phyloP scores from a whole-genome alignment of 2,797 vertebrate genomes.

The Argentina silus region DNA sequence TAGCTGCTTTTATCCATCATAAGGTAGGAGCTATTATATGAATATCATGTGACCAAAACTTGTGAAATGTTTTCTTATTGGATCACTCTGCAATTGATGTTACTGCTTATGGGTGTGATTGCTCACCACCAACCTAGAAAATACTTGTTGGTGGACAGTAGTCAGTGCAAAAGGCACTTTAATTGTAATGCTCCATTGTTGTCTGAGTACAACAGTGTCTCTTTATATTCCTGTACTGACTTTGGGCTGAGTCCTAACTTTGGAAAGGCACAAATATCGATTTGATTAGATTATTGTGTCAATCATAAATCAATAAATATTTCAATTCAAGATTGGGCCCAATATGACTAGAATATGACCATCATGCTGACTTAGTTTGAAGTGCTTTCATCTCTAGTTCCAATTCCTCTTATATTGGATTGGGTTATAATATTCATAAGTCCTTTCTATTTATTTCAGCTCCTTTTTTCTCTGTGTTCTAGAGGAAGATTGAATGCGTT shows the following conservation, averaged over 20 bases:
- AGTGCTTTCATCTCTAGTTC: slow-evolving; percentile 49
- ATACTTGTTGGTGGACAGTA: too few species aligned
- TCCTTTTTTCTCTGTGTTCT: slow-evolving; percentile 41
- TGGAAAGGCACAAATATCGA: too few species aligned
- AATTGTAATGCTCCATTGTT: too few species aligned
- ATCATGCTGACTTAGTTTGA: slow-evolving; percentile 63
- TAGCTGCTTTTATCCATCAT: neutral
- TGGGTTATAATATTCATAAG: slow-evolving; percentile 31
- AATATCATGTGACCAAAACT: slow-evolving; percentile 75
- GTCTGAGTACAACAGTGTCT: neutral
- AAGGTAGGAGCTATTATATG: slow-evolving; percentile 28
- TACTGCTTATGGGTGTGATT: neutral
- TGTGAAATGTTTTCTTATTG: neutral
- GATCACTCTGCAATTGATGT: neutral
- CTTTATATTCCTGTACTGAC: neutral
- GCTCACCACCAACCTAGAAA: neutral
- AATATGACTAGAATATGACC: slow-evolving; percentile 75
- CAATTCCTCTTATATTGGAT: slow-evolving; percentile 36
- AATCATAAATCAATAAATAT: too few species aligned
- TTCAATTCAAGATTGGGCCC: neutral
- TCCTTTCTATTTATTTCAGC: slow-evolving; percentile 45
- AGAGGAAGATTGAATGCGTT: slow-evolving; percentile 53
- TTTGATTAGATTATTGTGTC: too few species aligned
- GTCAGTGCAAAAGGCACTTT: neutral
- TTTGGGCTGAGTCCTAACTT: neutral